These are phyloP conservation scores for Amblyjoppa proteus DNA, from an alignment of 2,888 invertebrate species.

Conservation along the genomic window DNA sequence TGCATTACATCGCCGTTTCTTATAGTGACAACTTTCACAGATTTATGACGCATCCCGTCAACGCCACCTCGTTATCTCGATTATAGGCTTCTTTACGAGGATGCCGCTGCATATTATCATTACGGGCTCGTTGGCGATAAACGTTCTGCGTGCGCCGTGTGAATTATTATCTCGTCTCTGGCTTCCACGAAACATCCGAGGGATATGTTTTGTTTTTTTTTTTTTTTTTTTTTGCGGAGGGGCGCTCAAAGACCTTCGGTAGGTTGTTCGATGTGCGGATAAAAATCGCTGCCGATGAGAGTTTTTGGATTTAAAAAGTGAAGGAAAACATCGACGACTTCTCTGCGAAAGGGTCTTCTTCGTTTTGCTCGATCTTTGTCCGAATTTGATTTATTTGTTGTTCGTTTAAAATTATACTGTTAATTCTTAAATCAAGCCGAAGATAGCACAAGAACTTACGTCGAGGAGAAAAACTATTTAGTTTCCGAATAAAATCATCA, in stretches of 20 bases:
- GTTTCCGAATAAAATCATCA: too few species aligned
- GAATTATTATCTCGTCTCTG: background rate
- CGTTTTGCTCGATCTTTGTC: too few species aligned
- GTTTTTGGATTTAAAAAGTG: too few species aligned
- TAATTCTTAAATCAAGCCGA: too few species aligned
- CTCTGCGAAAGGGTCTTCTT: too few species aligned
- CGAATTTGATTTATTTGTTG: too few species aligned
- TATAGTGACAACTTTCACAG: constrained; percentile 34
- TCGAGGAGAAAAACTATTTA: too few species aligned
- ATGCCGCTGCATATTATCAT: constrained; percentile 3
- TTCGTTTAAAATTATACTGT: too few species aligned
- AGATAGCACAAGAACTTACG: too few species aligned
- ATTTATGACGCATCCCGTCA: constrained; percentile 21
- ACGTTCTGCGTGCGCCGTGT: background rate
- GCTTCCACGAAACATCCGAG: background rate
- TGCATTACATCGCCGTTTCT: background rate
- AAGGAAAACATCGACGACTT: too few species aligned
- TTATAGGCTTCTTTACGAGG: constrained; percentile 7
- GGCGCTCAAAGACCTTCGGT: background rate
- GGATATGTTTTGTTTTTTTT: background rate
- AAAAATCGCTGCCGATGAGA: background rate
- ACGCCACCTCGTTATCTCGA: constrained; percentile 9
- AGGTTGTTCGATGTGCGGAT: background rate
- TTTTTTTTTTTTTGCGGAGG: background rate
- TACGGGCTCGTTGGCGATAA: constrained; percentile 2